Conservation (phyloP, 2,888 invertebrate species). For the Erebia aethiops region DNA sequence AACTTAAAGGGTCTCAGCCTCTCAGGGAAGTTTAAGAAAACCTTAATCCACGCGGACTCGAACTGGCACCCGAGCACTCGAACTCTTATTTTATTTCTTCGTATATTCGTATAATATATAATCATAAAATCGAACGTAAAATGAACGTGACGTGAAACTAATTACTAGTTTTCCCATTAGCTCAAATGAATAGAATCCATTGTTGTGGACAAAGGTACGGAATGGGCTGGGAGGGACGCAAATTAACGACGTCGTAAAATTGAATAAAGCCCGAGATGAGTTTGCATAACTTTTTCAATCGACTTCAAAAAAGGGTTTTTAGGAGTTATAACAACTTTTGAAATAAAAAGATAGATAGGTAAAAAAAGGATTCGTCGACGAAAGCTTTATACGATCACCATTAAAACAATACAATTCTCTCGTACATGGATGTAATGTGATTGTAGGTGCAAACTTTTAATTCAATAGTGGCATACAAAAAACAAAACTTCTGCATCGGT, state of each 20-base stretch:
- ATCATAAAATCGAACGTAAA: neutral
- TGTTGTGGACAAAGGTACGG: slow-evolving; percentile 18
- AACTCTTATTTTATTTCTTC: no score
- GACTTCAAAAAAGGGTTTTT: neutral
- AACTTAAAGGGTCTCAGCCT: no score
- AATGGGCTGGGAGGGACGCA: slow-evolving; percentile 10
- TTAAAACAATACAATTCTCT: neutral
- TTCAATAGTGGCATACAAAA: slow-evolving; percentile 11
- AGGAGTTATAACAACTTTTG: neutral
- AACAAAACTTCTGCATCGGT: slow-evolving; percentile 11
- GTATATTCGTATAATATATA: no score
- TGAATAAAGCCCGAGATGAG: neutral
- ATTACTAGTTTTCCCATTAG: neutral
- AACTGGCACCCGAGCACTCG: no score
- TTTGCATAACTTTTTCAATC: neutral
- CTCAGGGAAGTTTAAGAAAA: no score
- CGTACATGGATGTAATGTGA: neutral
- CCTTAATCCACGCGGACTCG: no score
- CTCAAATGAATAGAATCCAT: slow-evolving; percentile 15
- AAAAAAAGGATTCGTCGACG: no score
- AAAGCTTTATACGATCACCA: neutral
- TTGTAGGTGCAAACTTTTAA: slow-evolving; percentile 2
- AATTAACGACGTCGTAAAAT: slow-evolving; percentile 6
- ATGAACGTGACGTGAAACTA: neutral
- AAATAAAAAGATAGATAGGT: neutral